These are phyloP conservation scores for Pristionchus fissidentatus DNA, from an alignment of 2,888 invertebrate species.

Conservation along the genomic window DNA sequence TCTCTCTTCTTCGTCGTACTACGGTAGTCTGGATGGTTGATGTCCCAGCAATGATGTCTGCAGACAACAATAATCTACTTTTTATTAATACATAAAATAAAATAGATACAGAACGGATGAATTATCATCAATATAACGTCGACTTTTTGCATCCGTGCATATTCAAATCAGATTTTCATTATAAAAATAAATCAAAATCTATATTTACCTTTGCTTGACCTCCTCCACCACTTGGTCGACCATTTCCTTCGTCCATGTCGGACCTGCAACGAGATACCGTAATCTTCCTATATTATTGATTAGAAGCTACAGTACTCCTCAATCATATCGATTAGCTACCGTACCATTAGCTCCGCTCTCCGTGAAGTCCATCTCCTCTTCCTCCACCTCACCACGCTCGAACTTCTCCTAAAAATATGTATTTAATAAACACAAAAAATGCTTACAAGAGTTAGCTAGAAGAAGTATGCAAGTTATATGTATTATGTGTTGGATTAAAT, in stretches of 20 bases:
- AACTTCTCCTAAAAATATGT: background rate
- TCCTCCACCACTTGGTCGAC: slow-evolving; percentile 26
- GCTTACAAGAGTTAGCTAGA: no score
- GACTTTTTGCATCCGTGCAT: background rate
- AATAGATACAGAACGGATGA: background rate
- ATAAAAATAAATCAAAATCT: background rate
- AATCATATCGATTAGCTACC: background rate
- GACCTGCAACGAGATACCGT: background rate
- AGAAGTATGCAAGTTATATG: no score
- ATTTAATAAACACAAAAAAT: no score
- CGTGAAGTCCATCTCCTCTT: slow-evolving; percentile 19
- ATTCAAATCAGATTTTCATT: background rate
- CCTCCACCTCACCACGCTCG: slow-evolving; percentile 13
- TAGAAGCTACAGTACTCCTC: background rate
- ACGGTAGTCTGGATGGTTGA: slow-evolving; percentile 7
- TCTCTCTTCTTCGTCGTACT: slow-evolving; percentile 36
- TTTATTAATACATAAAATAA: background rate
- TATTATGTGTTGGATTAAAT: no score
- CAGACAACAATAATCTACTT: background rate
- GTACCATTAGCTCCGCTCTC: slow-evolving; percentile 7
- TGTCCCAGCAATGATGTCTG: slow-evolving; percentile 33
- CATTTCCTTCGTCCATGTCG: slow-evolving; percentile 42
- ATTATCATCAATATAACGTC: background rate
- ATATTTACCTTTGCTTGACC: slow-evolving; percentile 17
- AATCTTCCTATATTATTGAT: background rate